Conservation (phyloP, 1,140 invertebrate species). For the Hyles vespertilio region DNA sequence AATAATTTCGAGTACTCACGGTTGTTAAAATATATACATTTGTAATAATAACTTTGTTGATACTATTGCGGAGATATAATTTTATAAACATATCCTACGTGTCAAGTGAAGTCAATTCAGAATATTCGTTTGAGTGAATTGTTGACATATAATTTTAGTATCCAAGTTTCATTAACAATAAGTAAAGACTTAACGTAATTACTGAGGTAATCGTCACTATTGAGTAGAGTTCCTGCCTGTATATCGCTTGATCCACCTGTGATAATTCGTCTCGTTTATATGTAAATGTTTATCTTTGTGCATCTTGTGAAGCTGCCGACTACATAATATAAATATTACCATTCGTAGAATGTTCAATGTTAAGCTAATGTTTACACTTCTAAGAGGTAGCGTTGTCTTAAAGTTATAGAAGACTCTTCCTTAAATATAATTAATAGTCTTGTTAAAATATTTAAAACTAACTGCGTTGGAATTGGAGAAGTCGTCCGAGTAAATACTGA, state of each 20-base stretch:
- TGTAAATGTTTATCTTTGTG: constrained; percentile 47
- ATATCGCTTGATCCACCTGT: constrained; percentile 66
- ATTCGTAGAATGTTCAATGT: constrained; percentile 47
- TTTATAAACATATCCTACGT: constrained; percentile 52
- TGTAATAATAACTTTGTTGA: constrained; percentile 35
- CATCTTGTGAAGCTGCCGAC: constrained; percentile 45
- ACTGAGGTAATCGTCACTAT: constrained; percentile 34
- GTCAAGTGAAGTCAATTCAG: constrained; percentile 61
- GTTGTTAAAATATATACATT: constrained; percentile 32
- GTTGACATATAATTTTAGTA: constrained; percentile 32
- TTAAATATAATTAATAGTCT: constrained; percentile 15
- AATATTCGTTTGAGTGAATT: constrained; percentile 42
- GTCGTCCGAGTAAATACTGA: too few species aligned
- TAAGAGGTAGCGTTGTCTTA: constrained; percentile 22
- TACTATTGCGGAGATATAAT: constrained; percentile 36
- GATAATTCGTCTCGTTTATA: constrained; percentile 60
- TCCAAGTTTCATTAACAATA: constrained; percentile 30
- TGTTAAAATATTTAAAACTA: constrained; percentile 17
- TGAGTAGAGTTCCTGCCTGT: constrained; percentile 69
- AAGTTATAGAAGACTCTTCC: too few species aligned
- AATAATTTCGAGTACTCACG: constrained; percentile 40
- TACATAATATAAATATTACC: constrained; percentile 32
- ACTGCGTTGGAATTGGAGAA: not conserved
- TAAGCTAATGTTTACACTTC: constrained; percentile 21
- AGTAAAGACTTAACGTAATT: constrained; percentile 27